Base-by-base conservation (phyloP, 2,113 vertebrate genomes). In the Erinaceus europaeus region DNA sequence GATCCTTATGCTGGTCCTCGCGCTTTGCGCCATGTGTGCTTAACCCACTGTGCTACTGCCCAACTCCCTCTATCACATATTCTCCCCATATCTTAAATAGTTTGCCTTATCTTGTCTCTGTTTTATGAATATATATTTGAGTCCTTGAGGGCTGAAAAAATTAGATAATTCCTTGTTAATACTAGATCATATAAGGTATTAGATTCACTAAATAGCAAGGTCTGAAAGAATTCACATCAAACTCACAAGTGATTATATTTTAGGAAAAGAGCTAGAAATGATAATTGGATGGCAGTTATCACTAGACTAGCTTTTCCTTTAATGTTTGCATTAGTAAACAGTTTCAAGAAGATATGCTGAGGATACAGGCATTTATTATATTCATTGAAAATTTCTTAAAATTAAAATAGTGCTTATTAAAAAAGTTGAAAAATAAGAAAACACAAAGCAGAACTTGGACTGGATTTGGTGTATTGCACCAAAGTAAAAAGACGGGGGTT, bases 321-420 rank as follows among this genome's bases (percentile, higher is more conserved):
- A 59, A 65, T 84, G 42, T 75, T 83, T 86, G 61, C 87, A 14
- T 79, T 18, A 59, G 75, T 77, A 84, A 29, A 38, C 86, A 75
- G 15, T 17, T 52, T 83, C 34, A 65, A 52, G 82, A 55, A 78
- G 64, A 77, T n/a, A n/a, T n/a, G n/a, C 50, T 77, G 14, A 86
- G 17, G 73, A 77, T 55, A 61, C 23, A 88, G 23, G 14, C 61
- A 10, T 68, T 81, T 77, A 61, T 52, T 61, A 42, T 74, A n/a
- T 38, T 85, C 79, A 21, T 92, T 83, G n/a, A n/a, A n/a, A n/a
- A n/a, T n/a, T n/a, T n/a, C n/a, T n/a, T n/a, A n/a, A n/a, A n/a
- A n/a, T n/a, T n/a, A n/a, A n/a, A n/a, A n/a, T n/a, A n/a, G n/a
- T n/a, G n/a, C n/a, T n/a, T n/a, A n/a, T n/a, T n/a, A n/a, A n/a